Base-by-base conservation (phyloP, 1,140 invertebrate species). In the Subanguina moxae region DNA sequence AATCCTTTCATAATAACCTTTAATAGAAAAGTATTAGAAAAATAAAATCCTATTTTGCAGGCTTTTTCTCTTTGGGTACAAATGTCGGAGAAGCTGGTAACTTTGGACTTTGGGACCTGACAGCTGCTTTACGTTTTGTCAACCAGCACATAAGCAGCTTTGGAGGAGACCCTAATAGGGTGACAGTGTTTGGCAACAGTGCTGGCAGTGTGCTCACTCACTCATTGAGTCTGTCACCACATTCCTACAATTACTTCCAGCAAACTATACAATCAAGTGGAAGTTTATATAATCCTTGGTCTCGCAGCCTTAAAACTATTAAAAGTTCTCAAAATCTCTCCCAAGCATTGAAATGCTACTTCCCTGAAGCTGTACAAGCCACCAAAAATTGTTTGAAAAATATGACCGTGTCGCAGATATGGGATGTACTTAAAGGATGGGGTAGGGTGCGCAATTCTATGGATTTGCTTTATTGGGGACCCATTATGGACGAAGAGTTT, bases 131-230 rank as follows among this genome's bases (percentile, higher is more conserved):
- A 30, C 88, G 91, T 79, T 93, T 91, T 90, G 46, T 72, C 57
- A 32, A 67, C 17, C 19, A 38, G 21, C 95, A 96, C 84, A 93
- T 95, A 65, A 87, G 87, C 62, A 86, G 87, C 28, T 96, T 97
- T 84, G 93, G 93, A 43, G 94, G 94, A 1, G 93, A 94, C 84
- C 89, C 91, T 9, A 87, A 91, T 73, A 93, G 93, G 80, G 89
- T 96, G n/a, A 96, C 93, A 0, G 84, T 96, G 13, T 94, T 95
- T 81, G 93, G 93, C 15, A 17, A 48, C 21, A 93, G 95, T 84
- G 92, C 93, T 11, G 93, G n/a, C n/a, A n/a, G n/a, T n/a, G n/a
- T n/a, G 11, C 17, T 13, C 21, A 27, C 27, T 19, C 19, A n/a
- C 15, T n/a, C 61, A 28, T 67, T 67, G 62, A 68, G 64, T n/a